These are phyloP conservation scores for Rhabdophis nuchalis DNA, from an alignment of 2,797 vertebrate genomes.

Conservation along the genomic window DNA sequence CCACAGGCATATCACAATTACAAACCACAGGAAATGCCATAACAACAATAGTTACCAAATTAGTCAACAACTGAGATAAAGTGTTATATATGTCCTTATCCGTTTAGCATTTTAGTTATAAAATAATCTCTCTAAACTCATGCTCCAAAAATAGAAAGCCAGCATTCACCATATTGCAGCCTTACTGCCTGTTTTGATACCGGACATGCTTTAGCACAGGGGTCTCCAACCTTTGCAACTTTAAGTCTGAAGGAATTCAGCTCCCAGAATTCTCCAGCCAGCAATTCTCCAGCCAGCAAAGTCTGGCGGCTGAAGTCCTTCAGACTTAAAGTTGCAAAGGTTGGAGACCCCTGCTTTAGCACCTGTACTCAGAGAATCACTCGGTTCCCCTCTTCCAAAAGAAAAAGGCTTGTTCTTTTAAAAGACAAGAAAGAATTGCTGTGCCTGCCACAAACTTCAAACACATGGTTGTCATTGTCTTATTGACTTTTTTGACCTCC, in stretches of 20 bases:
- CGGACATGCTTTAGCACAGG: not conserved
- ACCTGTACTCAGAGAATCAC: not conserved
- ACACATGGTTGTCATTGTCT: not conserved
- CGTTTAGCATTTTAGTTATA: not conserved
- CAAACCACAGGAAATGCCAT: not conserved
- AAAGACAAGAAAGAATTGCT: not conserved
- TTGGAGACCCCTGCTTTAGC: too few relatives aligned
- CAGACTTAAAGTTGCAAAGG: too few relatives aligned
- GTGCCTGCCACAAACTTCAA: not conserved
- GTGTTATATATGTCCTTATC: not conserved
- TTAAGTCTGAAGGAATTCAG: too few relatives aligned
- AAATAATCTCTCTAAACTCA: not conserved
- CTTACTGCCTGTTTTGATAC: not conserved
- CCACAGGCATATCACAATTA: not conserved
- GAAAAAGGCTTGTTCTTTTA: not conserved
- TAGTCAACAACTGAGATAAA: not conserved
- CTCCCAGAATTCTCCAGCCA: too few relatives aligned
- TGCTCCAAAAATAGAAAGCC: not conserved
- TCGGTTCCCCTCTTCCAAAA: not conserved
- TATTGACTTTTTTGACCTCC: not conserved
- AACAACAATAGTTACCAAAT: not conserved
- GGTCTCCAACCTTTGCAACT: too few relatives aligned
- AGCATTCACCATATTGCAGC: not conserved
- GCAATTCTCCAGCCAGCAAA: too few relatives aligned
- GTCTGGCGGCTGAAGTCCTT: too few relatives aligned